Evolutionary conservation across 2,113 vertebrate species (phyloP).

Genomic region (Heloderma charlesbogerti): DNA sequence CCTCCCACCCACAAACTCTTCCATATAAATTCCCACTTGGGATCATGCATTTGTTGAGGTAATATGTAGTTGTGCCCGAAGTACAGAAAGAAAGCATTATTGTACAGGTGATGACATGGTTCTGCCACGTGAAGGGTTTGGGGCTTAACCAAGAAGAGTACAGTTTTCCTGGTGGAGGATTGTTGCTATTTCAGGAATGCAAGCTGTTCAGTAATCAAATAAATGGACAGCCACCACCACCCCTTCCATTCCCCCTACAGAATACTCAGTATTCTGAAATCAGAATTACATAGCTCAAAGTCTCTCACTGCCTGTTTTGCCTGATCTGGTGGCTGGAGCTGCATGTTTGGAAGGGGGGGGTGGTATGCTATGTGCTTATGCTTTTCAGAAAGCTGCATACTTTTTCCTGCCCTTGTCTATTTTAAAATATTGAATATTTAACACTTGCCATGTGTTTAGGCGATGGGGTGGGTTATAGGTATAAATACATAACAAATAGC

Average conservation of each 20-base stretch:
- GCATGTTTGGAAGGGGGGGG: neutral
- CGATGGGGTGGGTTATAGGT: neutral
- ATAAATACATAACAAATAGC: neutral
- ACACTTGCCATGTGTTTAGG: neutral
- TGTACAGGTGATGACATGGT: accelerated
- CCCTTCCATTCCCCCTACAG: no score
- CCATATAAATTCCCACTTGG: neutral
- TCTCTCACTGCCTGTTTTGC: neutral
- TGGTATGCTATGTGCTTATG: neutral
- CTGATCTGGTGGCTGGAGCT: neutral
- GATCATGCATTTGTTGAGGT: neutral
- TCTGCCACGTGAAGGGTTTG: neutral
- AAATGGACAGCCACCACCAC: no score
- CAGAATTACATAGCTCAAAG: no score
- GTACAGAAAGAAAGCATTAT: neutral
- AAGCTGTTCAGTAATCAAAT: neutral
- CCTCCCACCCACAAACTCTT: neutral
- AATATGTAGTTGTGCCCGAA: neutral
- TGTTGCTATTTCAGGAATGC: neutral
- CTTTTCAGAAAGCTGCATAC: neutral
- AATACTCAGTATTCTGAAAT: neutral
- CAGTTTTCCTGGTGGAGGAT: neutral
- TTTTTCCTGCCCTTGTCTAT: neutral
- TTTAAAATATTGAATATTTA: neutral
- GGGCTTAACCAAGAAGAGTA: neutral